phyloP scores from a whole-genome alignment of 2,113 vertebrate species.

The Holacanthus passer region DNA sequence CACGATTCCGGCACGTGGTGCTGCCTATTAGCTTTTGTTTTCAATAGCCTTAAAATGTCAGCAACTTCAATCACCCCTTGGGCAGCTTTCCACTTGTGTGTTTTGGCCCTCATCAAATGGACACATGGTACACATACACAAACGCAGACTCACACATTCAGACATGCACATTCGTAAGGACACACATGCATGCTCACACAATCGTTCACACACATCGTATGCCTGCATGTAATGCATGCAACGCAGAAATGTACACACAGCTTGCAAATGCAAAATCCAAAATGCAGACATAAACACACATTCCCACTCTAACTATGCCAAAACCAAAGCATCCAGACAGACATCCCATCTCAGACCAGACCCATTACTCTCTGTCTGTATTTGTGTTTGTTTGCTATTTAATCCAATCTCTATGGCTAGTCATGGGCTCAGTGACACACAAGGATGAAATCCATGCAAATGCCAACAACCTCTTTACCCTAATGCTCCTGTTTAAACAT shows the following conservation, averaged over 20 bases:
- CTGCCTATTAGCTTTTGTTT: slow-evolving; percentile 95
- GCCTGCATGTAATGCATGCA: slow-evolving; percentile 12
- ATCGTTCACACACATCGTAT: slow-evolving; percentile 15
- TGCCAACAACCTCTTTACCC: slow-evolving; percentile 64
- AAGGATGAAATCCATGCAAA: slow-evolving; percentile 62
- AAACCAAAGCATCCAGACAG: slow-evolving; percentile 36
- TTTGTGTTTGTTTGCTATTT: slow-evolving; percentile 72
- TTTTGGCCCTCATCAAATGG: slow-evolving; percentile 72
- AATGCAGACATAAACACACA: slow-evolving; percentile 38
- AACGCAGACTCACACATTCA: slow-evolving; percentile 19
- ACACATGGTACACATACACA: slow-evolving; percentile 57
- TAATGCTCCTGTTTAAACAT: slow-evolving; percentile 72
- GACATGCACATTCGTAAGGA: not conserved
- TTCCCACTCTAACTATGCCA: slow-evolving; percentile 1
- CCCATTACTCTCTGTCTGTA: slow-evolving; percentile 63
- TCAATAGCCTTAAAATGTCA: slow-evolving; percentile 96
- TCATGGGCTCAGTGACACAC: slow-evolving; percentile 56
- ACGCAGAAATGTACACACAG: slow-evolving; percentile 7
- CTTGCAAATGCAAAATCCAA: slow-evolving; percentile 6
- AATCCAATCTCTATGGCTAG: slow-evolving; percentile 59
- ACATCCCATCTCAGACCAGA: slow-evolving; percentile 42
- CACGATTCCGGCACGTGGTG: slow-evolving; percentile 92
- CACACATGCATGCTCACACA: slow-evolving; percentile 16
- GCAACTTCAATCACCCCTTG: slow-evolving; percentile 94
- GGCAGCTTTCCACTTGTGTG: slow-evolving; percentile 75